Evolutionary conservation across 1,140 invertebrate genomes (phyloP).

Genomic region (Psix sp.): DNA sequence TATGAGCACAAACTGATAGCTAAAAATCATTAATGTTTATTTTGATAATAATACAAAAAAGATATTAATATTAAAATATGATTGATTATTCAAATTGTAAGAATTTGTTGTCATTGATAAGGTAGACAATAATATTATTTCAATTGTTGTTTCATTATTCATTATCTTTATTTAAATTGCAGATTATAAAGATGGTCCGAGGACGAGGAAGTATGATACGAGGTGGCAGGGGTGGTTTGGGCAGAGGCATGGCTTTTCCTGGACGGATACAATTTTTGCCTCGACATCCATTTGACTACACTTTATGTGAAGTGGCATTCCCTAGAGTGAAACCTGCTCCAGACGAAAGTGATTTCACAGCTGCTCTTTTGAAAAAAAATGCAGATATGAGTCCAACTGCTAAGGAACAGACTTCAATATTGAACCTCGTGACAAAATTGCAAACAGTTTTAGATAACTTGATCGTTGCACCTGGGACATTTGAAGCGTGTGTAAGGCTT

Average conservation of each 20-base stretch:
- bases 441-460: slow-evolving; percentile 95
- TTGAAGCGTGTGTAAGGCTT: slow-evolving; percentile 98
- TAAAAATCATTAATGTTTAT: too few species aligned
- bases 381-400: slow-evolving; percentile 92
- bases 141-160: background rate
- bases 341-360: slow-evolving; percentile 90
- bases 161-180: slow-evolving; percentile 3
- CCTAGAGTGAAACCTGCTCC: slow-evolving; percentile 88
- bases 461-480: slow-evolving; percentile 93
- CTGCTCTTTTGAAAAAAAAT: slow-evolving; percentile 93
- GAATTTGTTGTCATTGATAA: background rate
- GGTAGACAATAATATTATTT: background rate
- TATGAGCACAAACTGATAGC: too few species aligned
- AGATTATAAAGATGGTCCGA: slow-evolving; percentile 75
- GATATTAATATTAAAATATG: too few species aligned
- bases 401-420: slow-evolving; percentile 91
- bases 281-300: slow-evolving; percentile 93
- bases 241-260: slow-evolving; percentile 82
- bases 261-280: slow-evolving; percentile 86
- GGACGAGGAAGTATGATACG: slow-evolving; percentile 79
- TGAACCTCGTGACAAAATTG: slow-evolving; percentile 95
- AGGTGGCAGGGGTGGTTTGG: slow-evolving; percentile 82
- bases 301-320: slow-evolving; percentile 91
- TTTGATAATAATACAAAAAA: too few species aligned
- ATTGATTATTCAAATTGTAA: too few species aligned